Percentiles rank a stretch among this genome's conserved stretches.
These are phyloP conservation scores for Cavia porcellus DNA, from an alignment of 2,113 vertebrate species.

Conservation along the genomic window DNA sequence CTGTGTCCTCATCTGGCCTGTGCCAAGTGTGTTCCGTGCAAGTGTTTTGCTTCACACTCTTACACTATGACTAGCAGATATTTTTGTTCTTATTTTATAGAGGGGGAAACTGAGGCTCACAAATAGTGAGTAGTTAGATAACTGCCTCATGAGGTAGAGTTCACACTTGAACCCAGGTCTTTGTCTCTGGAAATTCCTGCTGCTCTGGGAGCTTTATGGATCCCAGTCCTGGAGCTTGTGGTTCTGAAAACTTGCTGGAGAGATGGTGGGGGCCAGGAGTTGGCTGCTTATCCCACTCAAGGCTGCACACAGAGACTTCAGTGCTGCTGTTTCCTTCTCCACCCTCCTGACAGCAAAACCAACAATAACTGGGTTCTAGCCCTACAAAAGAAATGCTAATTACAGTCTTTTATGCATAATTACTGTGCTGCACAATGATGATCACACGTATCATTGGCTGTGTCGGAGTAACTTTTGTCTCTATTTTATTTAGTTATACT, in stretches of 20 bases:
- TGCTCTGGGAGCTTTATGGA: not conserved
- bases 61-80: not conserved
- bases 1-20: rapidly evolving
- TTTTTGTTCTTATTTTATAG: slow-evolving; percentile 18
- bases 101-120: not conserved
- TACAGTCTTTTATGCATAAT: slow-evolving; percentile 70
- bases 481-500: slow-evolving; percentile 20
- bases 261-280: not conserved
- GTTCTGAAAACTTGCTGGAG: slow-evolving; percentile 19
- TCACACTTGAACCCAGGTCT: not conserved
- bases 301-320: not conserved
- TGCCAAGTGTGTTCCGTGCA: not conserved
- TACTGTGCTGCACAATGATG: not conserved
- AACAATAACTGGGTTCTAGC: not conserved
- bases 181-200: not conserved
- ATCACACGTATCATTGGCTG: slow-evolving; percentile 45
- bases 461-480: slow-evolving; percentile 20
- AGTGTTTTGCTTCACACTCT: not conserved
- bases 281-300: not conserved
- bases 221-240: not conserved
- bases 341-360: slow-evolving; percentile 42
- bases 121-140: not conserved
- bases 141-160: not conserved
- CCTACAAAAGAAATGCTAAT: slow-evolving; percentile 65
- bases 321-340: not conserved